phyloP scores from a whole-genome alignment of 2,888 invertebrate genomes.

The Tenthredo mesomela region DNA sequence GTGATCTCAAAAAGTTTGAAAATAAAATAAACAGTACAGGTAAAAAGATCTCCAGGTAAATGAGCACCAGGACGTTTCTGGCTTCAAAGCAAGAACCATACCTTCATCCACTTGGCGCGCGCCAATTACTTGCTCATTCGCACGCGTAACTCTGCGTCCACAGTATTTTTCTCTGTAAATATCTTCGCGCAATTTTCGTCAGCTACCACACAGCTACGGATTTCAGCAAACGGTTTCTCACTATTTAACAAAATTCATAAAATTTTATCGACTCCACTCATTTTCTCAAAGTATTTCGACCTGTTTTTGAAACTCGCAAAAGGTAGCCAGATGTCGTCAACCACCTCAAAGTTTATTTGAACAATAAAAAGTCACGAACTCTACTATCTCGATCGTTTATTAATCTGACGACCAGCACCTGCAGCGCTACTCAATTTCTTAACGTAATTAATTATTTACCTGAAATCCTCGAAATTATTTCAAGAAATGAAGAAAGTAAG shows the following conservation, averaged over 20 bases:
- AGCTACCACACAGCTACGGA: not conserved
- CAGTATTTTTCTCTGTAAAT: not conserved
- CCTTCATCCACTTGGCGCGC: constrained; percentile 1
- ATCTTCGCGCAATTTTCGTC: not conserved
- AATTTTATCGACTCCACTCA: not conserved
- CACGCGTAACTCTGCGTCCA: not conserved
- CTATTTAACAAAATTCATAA: not conserved
- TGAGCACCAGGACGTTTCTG: constrained; percentile 11
- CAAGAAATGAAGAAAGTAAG: not conserved
- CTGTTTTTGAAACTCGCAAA: not conserved
- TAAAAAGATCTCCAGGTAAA: not conserved
- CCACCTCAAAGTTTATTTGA: not conserved
- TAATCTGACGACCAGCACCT: not conserved
- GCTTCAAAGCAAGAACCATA: not conserved
- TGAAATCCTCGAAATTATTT: not conserved
- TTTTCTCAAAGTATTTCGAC: not conserved
- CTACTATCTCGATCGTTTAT: not conserved
- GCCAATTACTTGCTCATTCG: constrained; percentile 30
- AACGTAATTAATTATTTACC: not conserved
- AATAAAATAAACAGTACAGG: not conserved
- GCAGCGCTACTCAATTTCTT: not conserved
- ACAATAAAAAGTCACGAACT: not conserved
- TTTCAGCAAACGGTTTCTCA: not conserved
- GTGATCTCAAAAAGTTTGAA: not conserved
- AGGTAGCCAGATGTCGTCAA: not conserved